Base-by-base conservation (phyloP, 2,888 invertebrate species). In the Allophyes oxyacanthae region DNA sequence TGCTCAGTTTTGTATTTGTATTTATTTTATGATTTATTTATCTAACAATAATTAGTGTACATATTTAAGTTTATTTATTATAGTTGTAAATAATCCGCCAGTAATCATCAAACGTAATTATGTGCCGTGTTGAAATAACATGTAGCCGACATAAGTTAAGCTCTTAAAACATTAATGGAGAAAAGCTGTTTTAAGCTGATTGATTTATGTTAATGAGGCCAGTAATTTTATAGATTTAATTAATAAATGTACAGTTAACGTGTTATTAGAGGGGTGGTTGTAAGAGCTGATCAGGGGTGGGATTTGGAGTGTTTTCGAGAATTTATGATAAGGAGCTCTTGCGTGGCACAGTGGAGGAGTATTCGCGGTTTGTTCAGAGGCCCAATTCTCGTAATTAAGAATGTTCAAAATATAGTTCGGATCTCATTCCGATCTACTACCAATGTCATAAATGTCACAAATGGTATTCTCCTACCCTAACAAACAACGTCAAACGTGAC, bases 161-260 rank as follows among this genome's bases (percentile, higher is more conserved):
- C 42, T 60, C 32, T 40, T 52, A n/a, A 26, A 46, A 55, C 28
- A 64, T 55, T 50, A 52, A 64, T 48, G 60, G 28, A 30, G 43
- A 51, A 49, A 65, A 28, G 34, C 38, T 56, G 57, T 65, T 45
- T 25, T 40, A 51, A 38, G 36, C 46, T 57, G 61, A 71, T 71
- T 71, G 51, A 51, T 15, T 9, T 38, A n/a, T 34, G 46, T 59
- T 65, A 57, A 55, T 57, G 42, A 54, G 36, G 34, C 45, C 4
- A 9, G 43, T 36, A 33, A 45, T 53, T 54, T 65, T 44, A 57
- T 71, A 43, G 44, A 54, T 57, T 54, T 65, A 71, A 71, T 71
- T 65, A 71, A 61, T 57, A 53, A 64, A 64, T 54, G 56, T 51
- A 20, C 64, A 38, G 38, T 64, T 56, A 48, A 53, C 52, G 36